Conservation (phyloP, 2,797 vertebrate genomes). For the Enteromius paludinosus region DNA sequence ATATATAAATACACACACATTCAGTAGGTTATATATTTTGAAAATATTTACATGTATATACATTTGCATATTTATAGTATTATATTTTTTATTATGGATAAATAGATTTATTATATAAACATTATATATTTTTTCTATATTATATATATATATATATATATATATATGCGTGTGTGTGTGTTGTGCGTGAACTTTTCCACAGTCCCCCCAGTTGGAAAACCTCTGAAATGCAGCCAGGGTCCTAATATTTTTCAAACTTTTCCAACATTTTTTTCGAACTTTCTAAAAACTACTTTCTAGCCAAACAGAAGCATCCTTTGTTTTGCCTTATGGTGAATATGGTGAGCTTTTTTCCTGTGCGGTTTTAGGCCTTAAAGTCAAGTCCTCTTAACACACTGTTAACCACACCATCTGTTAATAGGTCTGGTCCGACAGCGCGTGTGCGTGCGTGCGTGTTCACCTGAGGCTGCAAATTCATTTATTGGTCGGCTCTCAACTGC, state of each 20-base stretch:
- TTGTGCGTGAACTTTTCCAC: not conserved
- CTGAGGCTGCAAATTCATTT: constrained; percentile 51
- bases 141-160: no score
- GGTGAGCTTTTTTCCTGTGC: not conserved
- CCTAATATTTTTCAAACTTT: not conserved
- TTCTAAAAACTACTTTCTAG: not conserved
- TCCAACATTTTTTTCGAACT: not conserved
- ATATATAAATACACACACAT: no score
- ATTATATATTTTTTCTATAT: no score
- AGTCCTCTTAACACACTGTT: constrained; percentile 7
- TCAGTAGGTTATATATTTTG: no score
- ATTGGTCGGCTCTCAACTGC: constrained; percentile 48
- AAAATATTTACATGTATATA: no score
- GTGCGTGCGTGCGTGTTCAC: constrained; percentile 42
- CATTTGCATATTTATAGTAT: no score
- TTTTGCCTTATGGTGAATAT: constrained; percentile 2
- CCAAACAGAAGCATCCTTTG: not conserved
- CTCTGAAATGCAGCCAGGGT: not conserved
- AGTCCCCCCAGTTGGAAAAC: no score
- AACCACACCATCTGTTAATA: constrained; percentile 15
- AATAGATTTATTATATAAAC: no score
- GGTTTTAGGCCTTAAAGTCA: constrained; percentile 23
- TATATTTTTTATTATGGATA: no score
- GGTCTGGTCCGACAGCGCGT: not conserved
- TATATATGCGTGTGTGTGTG: no score